Conservation (phyloP, 2,888 invertebrate genomes). For the Diadromus collaris region DNA sequence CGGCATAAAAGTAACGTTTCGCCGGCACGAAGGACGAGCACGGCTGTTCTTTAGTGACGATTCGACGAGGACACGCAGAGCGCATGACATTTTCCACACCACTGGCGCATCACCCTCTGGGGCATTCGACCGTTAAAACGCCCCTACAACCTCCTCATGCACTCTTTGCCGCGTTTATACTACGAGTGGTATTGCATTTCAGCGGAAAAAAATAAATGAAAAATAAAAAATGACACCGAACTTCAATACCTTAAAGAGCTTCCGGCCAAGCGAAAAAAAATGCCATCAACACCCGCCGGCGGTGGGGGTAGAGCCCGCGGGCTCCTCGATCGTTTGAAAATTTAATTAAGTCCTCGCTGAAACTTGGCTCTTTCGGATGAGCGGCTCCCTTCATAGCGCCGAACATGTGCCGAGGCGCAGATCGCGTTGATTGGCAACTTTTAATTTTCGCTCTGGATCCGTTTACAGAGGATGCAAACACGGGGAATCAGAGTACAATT, state of each 20-base stretch:
- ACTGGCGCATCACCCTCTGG: conserved; percentile 38
- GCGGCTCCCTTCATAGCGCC: not conserved
- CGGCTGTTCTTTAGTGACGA: conserved; percentile 53
- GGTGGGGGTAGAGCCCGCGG: not conserved
- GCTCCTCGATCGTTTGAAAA: not conserved
- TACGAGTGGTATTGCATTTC: not conserved
- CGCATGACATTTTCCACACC: conserved; percentile 50
- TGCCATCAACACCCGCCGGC: not conserved
- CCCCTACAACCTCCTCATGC: conserved; percentile 57
- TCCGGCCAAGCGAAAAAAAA: not conserved
- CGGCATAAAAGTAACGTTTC: conserved; percentile 73
- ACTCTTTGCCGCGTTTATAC: conserved; percentile 7
- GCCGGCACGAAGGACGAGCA: conserved; percentile 52
- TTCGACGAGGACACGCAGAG: conserved; percentile 16
- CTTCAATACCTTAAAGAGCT: not conserved
- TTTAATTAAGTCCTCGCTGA: conserved; percentile 68
- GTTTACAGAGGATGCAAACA: conserved; percentile 44
- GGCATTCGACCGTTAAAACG: conserved; percentile 68
- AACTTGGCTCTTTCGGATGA: not conserved
- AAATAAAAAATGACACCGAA: not conserved
- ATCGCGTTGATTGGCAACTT: conserved; percentile 70
- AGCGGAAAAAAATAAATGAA: not conserved
- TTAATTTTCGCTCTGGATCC: conserved; percentile 67
- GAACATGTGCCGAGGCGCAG: conserved; percentile 55
- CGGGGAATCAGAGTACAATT: not conserved